Base-by-base conservation (phyloP, 2,888 invertebrate genomes). In the Acronicta aceris region DNA sequence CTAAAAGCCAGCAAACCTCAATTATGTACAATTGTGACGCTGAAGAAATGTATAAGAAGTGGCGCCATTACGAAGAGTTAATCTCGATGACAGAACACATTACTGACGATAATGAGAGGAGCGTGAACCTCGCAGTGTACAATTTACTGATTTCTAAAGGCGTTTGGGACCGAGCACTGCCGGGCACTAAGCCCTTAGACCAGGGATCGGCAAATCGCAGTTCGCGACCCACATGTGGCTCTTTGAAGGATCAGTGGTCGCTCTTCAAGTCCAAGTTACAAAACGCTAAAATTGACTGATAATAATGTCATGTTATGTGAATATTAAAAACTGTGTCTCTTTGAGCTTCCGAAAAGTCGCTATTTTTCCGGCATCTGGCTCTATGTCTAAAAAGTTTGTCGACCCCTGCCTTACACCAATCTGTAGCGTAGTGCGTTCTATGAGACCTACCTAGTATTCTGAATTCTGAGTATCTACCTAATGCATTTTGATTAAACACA, bases 61-160 rank as follows among this genome's bases (percentile, higher is more conserved):
- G 79, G 84, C 82, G 86, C 90, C 90, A 93, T 93, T 93, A 93
- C 88, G 78, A 83, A 82, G 84, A 90, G 89, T 93, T 93, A 93
- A 93, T 94, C 91, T 92, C 91, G 92, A 93, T 93, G 94, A 94
- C 93, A 93, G 93, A 93, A 94, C 92, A 90, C 90, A 93, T 94
- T 93, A 90, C 87, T 75, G 71, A 70, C 79, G 74, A 88, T 93
- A 93, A 94, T 93, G 92, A 93, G 90, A 76, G 82, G 85, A 87
- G 89, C 93, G 93, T 93, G 94, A 91, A 91, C 87, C 82, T 83
- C 84, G 80, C 65, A 79, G 84, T 76, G 84, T 87, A 90, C 90
- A 86, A 92, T 92, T 93, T 93, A 88, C 90, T 78, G 86, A 89
- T 85, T 91, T 88, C 91, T 89, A 84, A 86, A 90, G 92, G 91